A percentile compares a stretch with the other conserved stretches of the same genome.
Conservation (phyloP, 2,113 vertebrate species). For the Pterocles orientalis region DNA sequence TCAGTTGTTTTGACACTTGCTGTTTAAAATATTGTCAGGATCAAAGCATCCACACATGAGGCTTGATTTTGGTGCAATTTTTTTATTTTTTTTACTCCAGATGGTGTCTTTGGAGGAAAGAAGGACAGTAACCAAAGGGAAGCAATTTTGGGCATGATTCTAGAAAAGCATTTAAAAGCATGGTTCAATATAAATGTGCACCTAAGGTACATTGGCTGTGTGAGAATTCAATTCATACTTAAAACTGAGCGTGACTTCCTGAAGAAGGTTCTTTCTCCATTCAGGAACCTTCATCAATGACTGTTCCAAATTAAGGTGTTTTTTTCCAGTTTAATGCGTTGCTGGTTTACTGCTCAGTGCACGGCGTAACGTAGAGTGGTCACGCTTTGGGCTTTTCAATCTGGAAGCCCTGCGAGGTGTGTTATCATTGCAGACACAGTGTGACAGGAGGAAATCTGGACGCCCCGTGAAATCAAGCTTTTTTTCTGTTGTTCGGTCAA, state of each 20-base stretch:
- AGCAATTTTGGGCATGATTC: neutral
- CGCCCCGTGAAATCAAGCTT: neutral
- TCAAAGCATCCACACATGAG: neutral
- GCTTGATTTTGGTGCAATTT: neutral
- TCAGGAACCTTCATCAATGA: neutral
- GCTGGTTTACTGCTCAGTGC: neutral
- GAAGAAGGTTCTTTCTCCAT: neutral
- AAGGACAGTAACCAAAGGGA: neutral
- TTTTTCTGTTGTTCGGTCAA: neutral
- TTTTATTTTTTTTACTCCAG: neutral
- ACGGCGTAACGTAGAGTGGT: accelerated
- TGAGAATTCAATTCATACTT: neutral
- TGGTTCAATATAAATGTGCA: neutral
- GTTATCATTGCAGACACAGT: neutral
- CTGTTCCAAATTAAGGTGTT: neutral
- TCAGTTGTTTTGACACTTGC: neutral
- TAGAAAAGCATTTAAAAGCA: constrained; percentile 21
- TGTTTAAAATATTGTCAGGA: neutral
- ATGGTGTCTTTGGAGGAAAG: neutral
- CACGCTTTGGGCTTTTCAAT: neutral
- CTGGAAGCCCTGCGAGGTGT: neutral
- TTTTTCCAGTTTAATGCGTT: neutral
- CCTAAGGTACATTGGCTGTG: neutral
- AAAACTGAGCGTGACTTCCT: neutral
- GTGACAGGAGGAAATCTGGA: neutral